Evolutionary conservation across 2,797 vertebrate genomes (phyloP).

Genomic region (Lepilemur septentrionalis): DNA sequence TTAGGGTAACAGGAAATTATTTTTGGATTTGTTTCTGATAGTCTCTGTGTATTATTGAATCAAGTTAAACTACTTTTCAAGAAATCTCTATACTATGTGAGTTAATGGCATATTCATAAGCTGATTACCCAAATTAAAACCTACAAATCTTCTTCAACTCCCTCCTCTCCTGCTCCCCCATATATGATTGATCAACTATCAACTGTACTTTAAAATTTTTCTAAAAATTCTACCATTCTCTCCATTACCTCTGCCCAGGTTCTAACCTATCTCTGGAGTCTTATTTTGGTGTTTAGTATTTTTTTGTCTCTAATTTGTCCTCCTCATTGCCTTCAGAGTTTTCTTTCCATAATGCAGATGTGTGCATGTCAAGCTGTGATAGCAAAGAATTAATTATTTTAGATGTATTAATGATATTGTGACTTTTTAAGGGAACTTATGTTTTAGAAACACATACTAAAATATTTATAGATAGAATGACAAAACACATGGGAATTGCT

Average conservation of each 20-base stretch:
- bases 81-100: not conserved
- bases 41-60: not conserved
- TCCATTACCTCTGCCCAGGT: not conserved
- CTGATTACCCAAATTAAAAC: not conserved
- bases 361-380: not conserved
- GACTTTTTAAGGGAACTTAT: not conserved
- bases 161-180: not conserved
- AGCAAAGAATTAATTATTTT: not conserved
- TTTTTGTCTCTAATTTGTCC: not conserved
- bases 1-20: not conserved
- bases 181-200: not conserved
- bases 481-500: not conserved
- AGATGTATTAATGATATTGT: not conserved
- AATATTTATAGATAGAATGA: not conserved
- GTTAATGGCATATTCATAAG: not conserved
- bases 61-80: not conserved
- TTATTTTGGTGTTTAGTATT: not conserved
- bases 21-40: not conserved
- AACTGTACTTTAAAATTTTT: not conserved
- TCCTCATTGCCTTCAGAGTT: not conserved
- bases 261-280: not conserved
- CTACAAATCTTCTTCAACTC: not conserved
- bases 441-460: slow-evolving; percentile 1
- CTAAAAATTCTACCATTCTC: not conserved
- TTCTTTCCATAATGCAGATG: slow-evolving; percentile 11